Evolutionary conservation across 2,797 vertebrate species (phyloP), one percentile per base, ranked within the genome.

Genomic region (Sebastiscus albofasciatus): DNA sequence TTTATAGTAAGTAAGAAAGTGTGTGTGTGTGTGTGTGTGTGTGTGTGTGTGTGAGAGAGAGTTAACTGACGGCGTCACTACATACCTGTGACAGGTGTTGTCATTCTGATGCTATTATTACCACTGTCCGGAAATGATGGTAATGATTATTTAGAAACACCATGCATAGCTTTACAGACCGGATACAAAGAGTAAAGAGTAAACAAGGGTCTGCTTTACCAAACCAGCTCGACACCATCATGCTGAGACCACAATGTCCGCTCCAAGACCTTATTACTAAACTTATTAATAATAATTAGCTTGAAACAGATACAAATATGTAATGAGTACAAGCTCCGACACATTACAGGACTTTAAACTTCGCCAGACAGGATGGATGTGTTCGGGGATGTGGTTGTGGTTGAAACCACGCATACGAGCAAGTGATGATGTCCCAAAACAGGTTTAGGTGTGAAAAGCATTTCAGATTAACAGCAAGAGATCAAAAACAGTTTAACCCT

Each of bases 51-150:
- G 34, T 68, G 54, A 14, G 12, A 13, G 24, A 16, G 62, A 26
- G 18, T 27, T 34, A 72, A 39, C 11, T 24, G 52, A 72, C 6
- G 3, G 14, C 1, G 0, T 72, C 67, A 24, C 33, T 33, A 36
- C 82, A 91, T 91, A 90, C 88, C 84, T 91, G 75, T 13, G 54
- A 77, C 83, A 91, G 89, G 89, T 90, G 92, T 82, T 91, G 88
- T 69, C 79, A 1, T 66, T 67, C 31, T 71, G 33, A 62, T 60
- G 65, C 72, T 79, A 72, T 89, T 29, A 87, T 90, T 87, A 76
- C 39, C 7, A 5, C 24, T 29, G 12, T 20, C 12, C 8, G 33
- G 8, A 62, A 66, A 42, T 39, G 27, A 76, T 46, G 1, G 3
- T 77, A 71, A 88, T 85, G 72, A 81, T 89, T 85, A 75, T 80